A percentile compares a stretch with the other conserved stretches of the same genome.
These are phyloP conservation scores for Calypte anna DNA, from an alignment of 2,113 vertebrate genomes.

Conservation along the genomic window DNA sequence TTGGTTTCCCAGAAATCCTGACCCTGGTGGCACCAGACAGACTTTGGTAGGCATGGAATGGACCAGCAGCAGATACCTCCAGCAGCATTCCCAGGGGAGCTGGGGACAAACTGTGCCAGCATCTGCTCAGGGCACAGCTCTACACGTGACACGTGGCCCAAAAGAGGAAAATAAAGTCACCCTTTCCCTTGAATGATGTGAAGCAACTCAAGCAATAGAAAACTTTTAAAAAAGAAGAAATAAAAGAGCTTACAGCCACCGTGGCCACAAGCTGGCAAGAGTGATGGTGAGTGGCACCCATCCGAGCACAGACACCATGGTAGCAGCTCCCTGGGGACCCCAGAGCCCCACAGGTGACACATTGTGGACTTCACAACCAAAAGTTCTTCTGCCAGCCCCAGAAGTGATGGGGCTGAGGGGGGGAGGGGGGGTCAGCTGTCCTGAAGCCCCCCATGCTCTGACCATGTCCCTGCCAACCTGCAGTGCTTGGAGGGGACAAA, in stretches of 20 bases:
- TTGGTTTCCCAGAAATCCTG: background rate
- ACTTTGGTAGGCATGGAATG: fast-evolving
- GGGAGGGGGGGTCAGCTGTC: fast-evolving
- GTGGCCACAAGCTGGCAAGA: fast-evolving
- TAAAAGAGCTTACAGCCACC: fast-evolving
- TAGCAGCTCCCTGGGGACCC: background rate
- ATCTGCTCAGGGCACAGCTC: background rate
- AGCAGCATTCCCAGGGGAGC: fast-evolving
- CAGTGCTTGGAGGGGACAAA: background rate
- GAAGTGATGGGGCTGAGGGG: fast-evolving
- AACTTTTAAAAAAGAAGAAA: background rate
- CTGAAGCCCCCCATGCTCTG: fast-evolving
- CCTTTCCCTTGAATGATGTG: fast-evolving
- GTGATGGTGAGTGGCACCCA: fast-evolving
- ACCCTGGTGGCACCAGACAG: background rate
- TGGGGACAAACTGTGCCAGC: fast-evolving
- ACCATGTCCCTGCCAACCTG: background rate
- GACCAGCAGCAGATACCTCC: background rate
- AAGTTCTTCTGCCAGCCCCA: background rate
- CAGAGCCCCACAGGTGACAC: background rate
- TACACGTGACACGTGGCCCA: fast-evolving
- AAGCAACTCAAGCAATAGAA: fast-evolving
- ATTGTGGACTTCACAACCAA: background rate
- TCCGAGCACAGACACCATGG: fast-evolving
- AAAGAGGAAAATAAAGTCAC: background rate